These are phyloP conservation scores for Scatophagus argus DNA, from an alignment of 2,113 vertebrate genomes.

Conservation along the genomic window DNA sequence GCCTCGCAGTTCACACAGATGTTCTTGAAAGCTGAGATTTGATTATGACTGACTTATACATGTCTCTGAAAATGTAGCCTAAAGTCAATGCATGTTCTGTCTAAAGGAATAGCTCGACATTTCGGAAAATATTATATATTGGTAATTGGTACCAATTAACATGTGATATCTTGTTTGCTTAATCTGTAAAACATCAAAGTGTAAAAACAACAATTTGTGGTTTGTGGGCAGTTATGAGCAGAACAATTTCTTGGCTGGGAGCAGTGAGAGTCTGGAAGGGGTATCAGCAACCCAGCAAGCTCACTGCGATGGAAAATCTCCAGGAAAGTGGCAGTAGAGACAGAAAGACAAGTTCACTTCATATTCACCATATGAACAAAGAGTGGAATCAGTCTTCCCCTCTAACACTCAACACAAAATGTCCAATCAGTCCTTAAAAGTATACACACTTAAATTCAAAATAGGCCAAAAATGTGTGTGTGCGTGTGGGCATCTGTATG, in stretches of 20 bases:
- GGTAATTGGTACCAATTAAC: too few relatives aligned
- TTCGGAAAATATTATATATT: neutral
- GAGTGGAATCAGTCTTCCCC: neutral
- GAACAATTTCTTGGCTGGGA: neutral
- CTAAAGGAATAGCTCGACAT: neutral
- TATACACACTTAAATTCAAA: neutral
- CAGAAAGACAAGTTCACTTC: neutral
- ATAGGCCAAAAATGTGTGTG: neutral
- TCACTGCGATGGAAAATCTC: neutral
- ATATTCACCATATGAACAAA: neutral
- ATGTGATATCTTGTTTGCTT: neutral
- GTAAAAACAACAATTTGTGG: neutral
- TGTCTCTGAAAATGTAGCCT: neutral
- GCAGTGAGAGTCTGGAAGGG: neutral
- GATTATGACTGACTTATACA: neutral
- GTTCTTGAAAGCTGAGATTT: conserved; percentile 5
- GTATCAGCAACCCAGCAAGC: neutral
- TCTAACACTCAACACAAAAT: neutral
- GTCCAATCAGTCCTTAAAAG: neutral
- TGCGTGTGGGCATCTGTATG: too few relatives aligned
- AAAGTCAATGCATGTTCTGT: neutral
- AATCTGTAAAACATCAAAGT: neutral
- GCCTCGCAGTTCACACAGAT: conserved; percentile 18
- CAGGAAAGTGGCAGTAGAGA: too few relatives aligned
- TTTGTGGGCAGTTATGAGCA: neutral